phyloP scores from a whole-genome alignment of 2,888 invertebrate genomes.

The Eupithecia subumbrata region DNA sequence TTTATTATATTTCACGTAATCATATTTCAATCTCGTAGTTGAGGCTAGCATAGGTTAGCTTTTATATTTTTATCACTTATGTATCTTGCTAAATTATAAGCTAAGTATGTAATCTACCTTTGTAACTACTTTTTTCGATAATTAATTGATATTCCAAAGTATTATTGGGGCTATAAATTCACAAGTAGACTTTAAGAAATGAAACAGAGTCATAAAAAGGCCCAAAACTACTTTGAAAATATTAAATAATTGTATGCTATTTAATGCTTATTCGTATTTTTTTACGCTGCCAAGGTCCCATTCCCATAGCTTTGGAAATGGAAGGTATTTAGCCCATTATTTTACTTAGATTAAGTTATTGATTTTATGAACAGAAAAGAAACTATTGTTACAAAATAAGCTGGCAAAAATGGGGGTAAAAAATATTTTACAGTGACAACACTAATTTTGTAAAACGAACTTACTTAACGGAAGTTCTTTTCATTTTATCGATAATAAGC shows the following conservation, averaged over 20 bases:
- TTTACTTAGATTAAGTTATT: conserved; percentile 25
- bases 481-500: background rate
- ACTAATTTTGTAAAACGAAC: background rate
- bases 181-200: no score
- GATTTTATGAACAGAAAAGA: conserved; percentile 17
- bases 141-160: background rate
- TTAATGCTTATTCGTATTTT: conserved; percentile 63
- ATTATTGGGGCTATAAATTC: background rate
- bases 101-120: background rate
- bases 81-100: background rate
- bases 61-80: background rate
- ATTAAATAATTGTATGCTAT: conserved; percentile 38
- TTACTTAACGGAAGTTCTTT: background rate
- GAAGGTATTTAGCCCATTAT: conserved; percentile 73
- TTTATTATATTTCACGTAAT: background rate
- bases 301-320: conserved; percentile 84
- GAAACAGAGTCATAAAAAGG: background rate
- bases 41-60: background rate
- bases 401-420: background rate
- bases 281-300: conserved; percentile 82
- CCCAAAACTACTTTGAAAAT: conserved; percentile 21
- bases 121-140: background rate
- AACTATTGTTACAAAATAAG: background rate
- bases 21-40: background rate
- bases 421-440: background rate